Percentiles rank a stretch among this genome's conserved stretches.
Evolutionary conservation across 2,797 vertebrate species (phyloP).

Genomic region (Limosa lapponica): DNA sequence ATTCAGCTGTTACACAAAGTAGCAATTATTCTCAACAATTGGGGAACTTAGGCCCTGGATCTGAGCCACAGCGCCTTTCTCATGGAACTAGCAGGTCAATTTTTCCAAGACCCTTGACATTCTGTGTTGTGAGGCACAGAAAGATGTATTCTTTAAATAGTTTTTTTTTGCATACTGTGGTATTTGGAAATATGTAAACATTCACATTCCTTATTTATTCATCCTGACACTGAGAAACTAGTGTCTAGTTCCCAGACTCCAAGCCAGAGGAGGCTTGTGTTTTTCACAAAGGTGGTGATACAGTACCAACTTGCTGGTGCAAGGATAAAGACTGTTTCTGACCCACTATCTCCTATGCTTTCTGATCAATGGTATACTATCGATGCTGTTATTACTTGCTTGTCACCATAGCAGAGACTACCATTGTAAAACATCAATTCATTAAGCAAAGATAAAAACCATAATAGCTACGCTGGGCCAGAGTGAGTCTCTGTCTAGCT

Average conservation of each 20-base stretch:
- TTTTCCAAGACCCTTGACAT: conserved; percentile 66
- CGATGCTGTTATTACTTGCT: background rate
- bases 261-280: background rate
- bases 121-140: conserved; percentile 40
- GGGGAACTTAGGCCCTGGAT: conserved; percentile 46
- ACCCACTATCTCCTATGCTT: background rate
- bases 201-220: conserved; percentile 55
- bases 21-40: conserved; percentile 80
- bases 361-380: background rate
- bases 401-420: background rate
- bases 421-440: background rate
- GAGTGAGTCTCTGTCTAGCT: background rate
- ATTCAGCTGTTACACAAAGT: conserved; percentile 84
- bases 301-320: background rate
- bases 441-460: background rate
- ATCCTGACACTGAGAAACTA: conserved; percentile 22
- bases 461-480: background rate
- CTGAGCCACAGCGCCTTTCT: conserved; percentile 77
- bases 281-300: background rate
- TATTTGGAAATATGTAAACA: conserved; percentile 52
- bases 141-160: conserved; percentile 42
- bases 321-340: background rate
- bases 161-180: background rate
- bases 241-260: conserved; percentile 63
- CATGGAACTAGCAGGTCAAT: conserved; percentile 74